A percentile compares a stretch with the other conserved stretches of the same genome.
Conservation (phyloP, 2,888 invertebrate species). For the Andrena haemorrhoa region DNA sequence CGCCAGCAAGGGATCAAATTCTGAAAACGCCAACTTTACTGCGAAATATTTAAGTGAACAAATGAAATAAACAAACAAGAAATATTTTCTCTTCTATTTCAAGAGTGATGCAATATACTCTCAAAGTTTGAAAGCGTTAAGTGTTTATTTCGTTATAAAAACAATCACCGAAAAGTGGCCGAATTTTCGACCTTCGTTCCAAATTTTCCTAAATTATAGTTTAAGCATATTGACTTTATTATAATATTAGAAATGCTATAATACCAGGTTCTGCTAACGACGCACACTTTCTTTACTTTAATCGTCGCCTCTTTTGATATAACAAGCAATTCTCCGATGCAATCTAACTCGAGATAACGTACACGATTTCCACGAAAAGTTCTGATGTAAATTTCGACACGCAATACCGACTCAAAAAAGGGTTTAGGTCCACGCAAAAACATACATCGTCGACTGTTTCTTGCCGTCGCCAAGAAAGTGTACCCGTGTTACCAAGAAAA, state of each 20-base stretch:
- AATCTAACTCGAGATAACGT: slow-evolving; percentile 16
- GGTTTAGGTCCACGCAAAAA: slow-evolving; percentile 14
- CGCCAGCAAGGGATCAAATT: too few species aligned
- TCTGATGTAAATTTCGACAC: slow-evolving; percentile 31
- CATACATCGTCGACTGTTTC: not conserved
- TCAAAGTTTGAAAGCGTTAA: too few species aligned
- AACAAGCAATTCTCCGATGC: not conserved
- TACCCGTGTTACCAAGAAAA: not conserved
- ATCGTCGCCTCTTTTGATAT: not conserved
- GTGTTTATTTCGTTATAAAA: too few species aligned
- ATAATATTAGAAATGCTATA: not conserved
- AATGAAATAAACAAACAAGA: too few species aligned
- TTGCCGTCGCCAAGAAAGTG: not conserved
- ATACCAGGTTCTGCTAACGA: not conserved
- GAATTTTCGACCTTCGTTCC: not conserved
- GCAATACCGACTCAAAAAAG: slow-evolving; percentile 17
- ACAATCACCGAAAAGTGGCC: too few species aligned
- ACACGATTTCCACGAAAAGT: slow-evolving; percentile 21
- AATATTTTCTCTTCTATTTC: too few species aligned
- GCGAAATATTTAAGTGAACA: too few species aligned
- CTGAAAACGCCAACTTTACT: too few species aligned
- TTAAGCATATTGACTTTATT: not conserved
- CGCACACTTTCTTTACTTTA: not conserved
- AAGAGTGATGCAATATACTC: too few species aligned
- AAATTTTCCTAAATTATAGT: not conserved